A percentile compares a stretch with the other conserved stretches of the same genome.
Evolutionary conservation across 2,797 vertebrate genomes (phyloP).

Genomic region (Synanceia verrucosa): DNA sequence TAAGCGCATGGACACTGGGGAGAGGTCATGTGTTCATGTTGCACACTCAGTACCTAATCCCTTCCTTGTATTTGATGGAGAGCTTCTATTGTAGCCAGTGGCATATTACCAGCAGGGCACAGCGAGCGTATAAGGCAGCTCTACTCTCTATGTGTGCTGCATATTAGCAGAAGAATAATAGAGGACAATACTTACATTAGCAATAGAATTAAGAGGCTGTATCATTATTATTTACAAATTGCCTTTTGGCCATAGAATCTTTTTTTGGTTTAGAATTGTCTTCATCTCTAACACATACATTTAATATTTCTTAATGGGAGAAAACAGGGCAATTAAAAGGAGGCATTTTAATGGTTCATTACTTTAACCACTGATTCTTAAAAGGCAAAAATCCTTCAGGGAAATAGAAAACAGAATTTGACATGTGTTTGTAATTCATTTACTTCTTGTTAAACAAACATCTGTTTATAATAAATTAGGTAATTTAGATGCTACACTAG

Average conservation of each 20-base stretch:
- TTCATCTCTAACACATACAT: background rate
- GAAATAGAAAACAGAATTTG: background rate
- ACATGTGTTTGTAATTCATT: background rate
- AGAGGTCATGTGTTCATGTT: constrained; percentile 23
- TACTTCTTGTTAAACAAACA: background rate
- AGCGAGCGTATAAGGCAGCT: too few species aligned
- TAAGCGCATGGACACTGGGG: background rate
- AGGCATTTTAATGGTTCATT: background rate
- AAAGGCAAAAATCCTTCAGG: background rate
- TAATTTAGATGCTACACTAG: background rate
- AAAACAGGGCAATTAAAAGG: too few species aligned
- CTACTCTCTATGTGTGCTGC: background rate
- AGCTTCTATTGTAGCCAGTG: constrained; percentile 7
- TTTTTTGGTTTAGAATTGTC: background rate
- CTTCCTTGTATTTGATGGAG: background rate
- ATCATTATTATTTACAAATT: background rate
- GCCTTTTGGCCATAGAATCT: background rate
- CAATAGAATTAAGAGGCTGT: background rate
- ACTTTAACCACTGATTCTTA: background rate
- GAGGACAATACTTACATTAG: background rate
- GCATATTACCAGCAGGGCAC: too few species aligned
- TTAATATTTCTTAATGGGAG: background rate
- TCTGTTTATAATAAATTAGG: too few species aligned
- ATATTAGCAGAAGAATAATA: background rate
- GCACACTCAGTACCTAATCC: constrained; percentile 9